Percentiles rank a stretch among this genome's conserved stretches.
Conservation (phyloP, 2,888 invertebrate genomes). For the Euplagia quadripunctaria region DNA sequence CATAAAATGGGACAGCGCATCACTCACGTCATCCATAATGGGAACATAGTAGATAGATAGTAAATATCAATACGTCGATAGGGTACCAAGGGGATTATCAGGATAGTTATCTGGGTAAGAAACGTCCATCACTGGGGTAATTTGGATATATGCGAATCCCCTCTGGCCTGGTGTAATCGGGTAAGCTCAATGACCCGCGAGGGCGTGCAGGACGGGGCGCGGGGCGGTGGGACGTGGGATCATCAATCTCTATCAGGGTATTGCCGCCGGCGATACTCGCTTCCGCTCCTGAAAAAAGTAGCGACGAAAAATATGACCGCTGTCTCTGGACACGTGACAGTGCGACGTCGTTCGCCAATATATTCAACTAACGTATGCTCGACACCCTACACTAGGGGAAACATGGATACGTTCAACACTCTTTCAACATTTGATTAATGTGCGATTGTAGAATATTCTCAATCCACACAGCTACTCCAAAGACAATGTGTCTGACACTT, state of each 20-base stretch:
- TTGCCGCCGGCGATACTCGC: conserved; percentile 66
- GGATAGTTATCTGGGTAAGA: conserved; percentile 78
- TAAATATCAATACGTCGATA: conserved; percentile 46
- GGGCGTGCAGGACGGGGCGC: conserved; percentile 53
- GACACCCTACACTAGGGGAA: conserved; percentile 24
- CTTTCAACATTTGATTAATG: conserved; percentile 11
- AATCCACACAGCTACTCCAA: not conserved
- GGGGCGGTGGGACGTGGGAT: conserved; percentile 61
- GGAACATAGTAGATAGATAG: conserved; percentile 28
- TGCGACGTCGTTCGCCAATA: conserved; percentile 40
- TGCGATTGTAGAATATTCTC: not conserved
- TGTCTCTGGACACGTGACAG: conserved; percentile 65
- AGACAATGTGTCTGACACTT: conserved; percentile 1
- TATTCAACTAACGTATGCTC: conserved; percentile 40
- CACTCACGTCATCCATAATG: conserved; percentile 34
- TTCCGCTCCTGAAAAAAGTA: conserved; percentile 72
- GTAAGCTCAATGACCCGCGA: conserved; percentile 76
- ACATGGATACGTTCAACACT: conserved; percentile 29
- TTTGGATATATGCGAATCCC: conserved; percentile 86
- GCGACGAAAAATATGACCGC: conserved; percentile 78
- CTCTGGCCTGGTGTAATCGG: conserved; percentile 77
- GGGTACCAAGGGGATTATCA: conserved; percentile 61
- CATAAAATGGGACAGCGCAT: conserved; percentile 45
- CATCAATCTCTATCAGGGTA: conserved; percentile 85
- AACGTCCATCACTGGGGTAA: conserved; percentile 84